phyloP scores from a whole-genome alignment of 2,113 vertebrate genomes.

The Chloebia gouldiae region DNA sequence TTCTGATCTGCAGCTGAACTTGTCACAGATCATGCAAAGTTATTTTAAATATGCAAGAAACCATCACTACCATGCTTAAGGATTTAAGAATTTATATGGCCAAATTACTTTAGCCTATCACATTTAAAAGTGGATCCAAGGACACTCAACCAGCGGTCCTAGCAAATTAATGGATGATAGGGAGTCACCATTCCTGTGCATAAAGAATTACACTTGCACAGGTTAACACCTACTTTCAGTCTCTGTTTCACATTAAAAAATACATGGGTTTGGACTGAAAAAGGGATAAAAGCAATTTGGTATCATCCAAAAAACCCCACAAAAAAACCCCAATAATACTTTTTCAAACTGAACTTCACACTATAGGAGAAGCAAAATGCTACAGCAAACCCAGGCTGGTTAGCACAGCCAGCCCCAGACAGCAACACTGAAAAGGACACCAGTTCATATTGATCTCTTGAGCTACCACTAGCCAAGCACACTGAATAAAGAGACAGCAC shows the following conservation, averaged over 20 bases:
- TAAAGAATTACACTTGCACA: fast-evolving
- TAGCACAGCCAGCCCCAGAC: not conserved
- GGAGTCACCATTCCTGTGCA: not conserved
- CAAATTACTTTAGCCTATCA: not conserved
- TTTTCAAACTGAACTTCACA: not conserved
- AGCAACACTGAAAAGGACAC: not conserved
- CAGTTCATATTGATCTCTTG: not conserved
- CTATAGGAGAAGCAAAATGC: not conserved
- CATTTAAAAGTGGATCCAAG: not conserved
- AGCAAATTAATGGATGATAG: not conserved
- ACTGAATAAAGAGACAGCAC: not conserved
- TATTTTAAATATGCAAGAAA: not conserved
- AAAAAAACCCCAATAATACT: not conserved
- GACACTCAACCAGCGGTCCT: not conserved
- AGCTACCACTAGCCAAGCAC: not conserved
- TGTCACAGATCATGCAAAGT: not conserved
- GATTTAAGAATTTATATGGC: not conserved
- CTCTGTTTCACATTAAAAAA: not conserved
- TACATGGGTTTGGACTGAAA: not conserved
- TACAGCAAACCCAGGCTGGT: not conserved
- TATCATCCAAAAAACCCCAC: not conserved
- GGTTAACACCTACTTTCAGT: not conserved
- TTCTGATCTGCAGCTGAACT: not conserved
- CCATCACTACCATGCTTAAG: not conserved
- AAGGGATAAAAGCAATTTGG: not conserved